A percentile compares a stretch with the other conserved stretches of the same genome.
phyloP scores from a whole-genome alignment of 2,797 vertebrate genomes.

The Nannoperca obscura region DNA sequence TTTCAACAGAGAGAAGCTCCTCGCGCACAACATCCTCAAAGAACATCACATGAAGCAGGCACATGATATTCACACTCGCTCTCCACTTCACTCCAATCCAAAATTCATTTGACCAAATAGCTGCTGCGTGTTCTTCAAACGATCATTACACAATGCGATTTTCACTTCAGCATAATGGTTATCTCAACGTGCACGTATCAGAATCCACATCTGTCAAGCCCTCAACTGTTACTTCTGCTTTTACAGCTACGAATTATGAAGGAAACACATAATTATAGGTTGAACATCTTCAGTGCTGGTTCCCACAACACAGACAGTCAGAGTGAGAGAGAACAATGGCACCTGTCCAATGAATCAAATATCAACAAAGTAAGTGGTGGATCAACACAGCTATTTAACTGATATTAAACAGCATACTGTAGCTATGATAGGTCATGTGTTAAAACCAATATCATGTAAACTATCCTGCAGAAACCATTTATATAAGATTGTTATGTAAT shows the following conservation, averaged over 20 bases:
- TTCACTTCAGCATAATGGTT: neutral
- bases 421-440: neutral
- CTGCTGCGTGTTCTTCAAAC: neutral
- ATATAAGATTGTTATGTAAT: constrained; percentile 5
- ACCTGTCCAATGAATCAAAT: neutral
- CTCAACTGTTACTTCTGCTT: neutral
- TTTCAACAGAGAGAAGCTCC: constrained; percentile 43
- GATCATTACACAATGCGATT: neutral
- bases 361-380: constrained; percentile 6
- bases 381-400: neutral
- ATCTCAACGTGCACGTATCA: neutral
- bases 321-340: constrained; percentile 8
- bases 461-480: neutral
- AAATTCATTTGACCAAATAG: neutral
- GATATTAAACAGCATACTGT: neutral
- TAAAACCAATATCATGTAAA: neutral
- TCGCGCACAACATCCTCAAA: constrained; percentile 21
- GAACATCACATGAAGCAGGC: constrained; percentile 7
- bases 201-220: neutral
- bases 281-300: constrained; percentile 7
- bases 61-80: neutral
- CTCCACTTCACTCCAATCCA: neutral
- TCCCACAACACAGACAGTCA: constrained; percentile 31
- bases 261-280: neutral
- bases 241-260: neutral